These are phyloP conservation scores for Sebastes iracundus DNA, from an alignment of 2,797 vertebrate species.

Conservation along the genomic window DNA sequence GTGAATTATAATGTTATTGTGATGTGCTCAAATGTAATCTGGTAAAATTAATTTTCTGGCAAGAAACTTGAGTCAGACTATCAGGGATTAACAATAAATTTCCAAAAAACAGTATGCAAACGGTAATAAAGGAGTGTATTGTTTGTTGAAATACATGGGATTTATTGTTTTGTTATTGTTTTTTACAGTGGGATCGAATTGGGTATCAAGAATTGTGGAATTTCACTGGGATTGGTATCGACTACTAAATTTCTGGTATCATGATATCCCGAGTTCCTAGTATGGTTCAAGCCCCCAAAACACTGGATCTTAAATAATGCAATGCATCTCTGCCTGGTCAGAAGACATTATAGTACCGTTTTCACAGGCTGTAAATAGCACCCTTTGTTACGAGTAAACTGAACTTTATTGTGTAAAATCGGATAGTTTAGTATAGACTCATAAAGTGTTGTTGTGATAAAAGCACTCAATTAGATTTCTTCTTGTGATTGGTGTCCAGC, in stretches of 20 bases:
- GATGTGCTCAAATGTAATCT: no score
- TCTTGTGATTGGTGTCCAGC: constrained; percentile 58
- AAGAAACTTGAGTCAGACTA: no score
- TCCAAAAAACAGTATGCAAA: no score
- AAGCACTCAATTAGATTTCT: constrained; percentile 11
- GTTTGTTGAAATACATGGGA: no score
- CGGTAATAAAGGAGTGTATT: no score
- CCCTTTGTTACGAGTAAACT: neutral
- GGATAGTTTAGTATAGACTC: neutral
- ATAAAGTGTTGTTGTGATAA: constrained; percentile 2
- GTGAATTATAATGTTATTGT: no score
- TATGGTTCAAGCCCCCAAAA: neutral
- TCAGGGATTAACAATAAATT: no score
- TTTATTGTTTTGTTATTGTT: no score
- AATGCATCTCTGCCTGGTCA: neutral
- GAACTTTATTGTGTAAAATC: neutral
- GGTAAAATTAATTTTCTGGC: accelerated
- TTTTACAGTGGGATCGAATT: no score
- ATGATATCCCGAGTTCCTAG: accelerated
- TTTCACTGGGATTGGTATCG: no score
- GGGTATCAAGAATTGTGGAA: no score
- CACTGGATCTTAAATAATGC: neutral
- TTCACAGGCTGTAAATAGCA: neutral
- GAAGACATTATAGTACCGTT: neutral
- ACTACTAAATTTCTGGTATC: no score